phyloP scores from a whole-genome alignment of 2,797 vertebrate species.

The Crocidura indochinensis region DNA sequence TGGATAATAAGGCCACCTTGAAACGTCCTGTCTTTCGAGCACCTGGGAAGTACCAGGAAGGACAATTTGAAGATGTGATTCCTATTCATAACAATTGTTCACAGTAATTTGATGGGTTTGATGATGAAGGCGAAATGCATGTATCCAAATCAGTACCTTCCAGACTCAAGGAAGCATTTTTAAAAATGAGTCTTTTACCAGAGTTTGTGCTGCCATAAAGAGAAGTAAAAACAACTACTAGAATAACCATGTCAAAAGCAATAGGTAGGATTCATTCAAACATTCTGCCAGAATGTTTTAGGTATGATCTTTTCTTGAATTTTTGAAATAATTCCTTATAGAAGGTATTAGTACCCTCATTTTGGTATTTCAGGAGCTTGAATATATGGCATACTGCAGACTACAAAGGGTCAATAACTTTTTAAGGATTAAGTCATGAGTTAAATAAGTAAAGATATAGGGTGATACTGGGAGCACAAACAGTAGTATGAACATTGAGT shows the following conservation, averaged over 20 bases:
- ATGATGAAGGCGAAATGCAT: not conserved
- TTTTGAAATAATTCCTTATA: not conserved
- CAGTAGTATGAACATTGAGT: too few species aligned
- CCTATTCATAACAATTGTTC: not conserved
- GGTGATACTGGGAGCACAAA: too few species aligned
- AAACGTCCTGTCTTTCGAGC: conserved; percentile 50
- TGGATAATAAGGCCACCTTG: conserved; percentile 70
- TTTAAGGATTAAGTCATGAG: conserved; percentile 34
- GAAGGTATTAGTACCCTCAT: not conserved
- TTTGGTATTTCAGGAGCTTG: not conserved
- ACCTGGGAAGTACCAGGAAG: conserved; percentile 43
- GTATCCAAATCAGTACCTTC: not conserved
- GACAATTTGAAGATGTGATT: not conserved
- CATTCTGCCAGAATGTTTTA: not conserved
- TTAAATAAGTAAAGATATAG: not conserved
- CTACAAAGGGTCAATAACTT: conserved; percentile 8
- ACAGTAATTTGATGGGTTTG: not conserved
- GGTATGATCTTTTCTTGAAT: not conserved
- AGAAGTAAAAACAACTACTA: not conserved
- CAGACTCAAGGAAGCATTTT: not conserved
- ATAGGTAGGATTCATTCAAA: not conserved
- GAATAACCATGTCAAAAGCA: not conserved
- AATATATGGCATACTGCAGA: not conserved
- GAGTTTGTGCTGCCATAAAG: not conserved
- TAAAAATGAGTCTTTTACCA: conserved; percentile 18